Evolutionary conservation across 2,797 vertebrate genomes (phyloP), one percentile per base, ranked within the genome.

Genomic region (Numenius phaeopus): DNA sequence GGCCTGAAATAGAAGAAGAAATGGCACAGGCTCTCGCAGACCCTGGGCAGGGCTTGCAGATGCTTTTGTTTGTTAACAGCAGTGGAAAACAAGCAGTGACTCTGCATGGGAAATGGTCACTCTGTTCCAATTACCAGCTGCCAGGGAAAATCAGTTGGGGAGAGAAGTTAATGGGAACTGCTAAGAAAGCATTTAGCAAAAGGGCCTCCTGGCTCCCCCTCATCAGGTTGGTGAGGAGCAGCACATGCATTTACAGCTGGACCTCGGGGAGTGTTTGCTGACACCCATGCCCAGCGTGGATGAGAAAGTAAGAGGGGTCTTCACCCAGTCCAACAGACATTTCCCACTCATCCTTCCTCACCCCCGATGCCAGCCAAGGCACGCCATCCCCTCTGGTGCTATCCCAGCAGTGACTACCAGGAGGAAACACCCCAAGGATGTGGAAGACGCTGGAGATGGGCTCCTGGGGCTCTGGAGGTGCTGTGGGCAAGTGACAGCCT

Each of bases 391-490:
- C 54, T 20, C 13, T 16, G 32, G 27, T n/a, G 70, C 62, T n/a
- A 2, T 12, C 57, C 10, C 59, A 24, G 27, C 12, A 7, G 27
- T 1, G 29, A 32, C 22, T 2, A 3, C 42, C 20, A 7, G 40
- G 15, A 34, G 27, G 37, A 39, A 34, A 7, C n/a, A 19, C 39
- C 30, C 11, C 0, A 7, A 40, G 9, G 44, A 17, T 52, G 44
- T 20, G 11, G 77, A 40, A 44, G 78, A 70, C 5, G 16, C 23
- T 21, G 52, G 49, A 47, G 40, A 32, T 1, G 30, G 39, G 47
- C 27, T 39, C 1, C 8, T 30, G 37, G 65, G 27, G 44, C 55
- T 80, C 55, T 34, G 55, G 42, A 49, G n/a, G 10, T 44, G 40
- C 52, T 14, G 2, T 16, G 75, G 79, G 23, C 19, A 9, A 2